Percentiles rank a stretch among this genome's conserved stretches.
phyloP scores from a whole-genome alignment of 1,140 invertebrate genomes.

The Thaumatotibia leucotreta region DNA sequence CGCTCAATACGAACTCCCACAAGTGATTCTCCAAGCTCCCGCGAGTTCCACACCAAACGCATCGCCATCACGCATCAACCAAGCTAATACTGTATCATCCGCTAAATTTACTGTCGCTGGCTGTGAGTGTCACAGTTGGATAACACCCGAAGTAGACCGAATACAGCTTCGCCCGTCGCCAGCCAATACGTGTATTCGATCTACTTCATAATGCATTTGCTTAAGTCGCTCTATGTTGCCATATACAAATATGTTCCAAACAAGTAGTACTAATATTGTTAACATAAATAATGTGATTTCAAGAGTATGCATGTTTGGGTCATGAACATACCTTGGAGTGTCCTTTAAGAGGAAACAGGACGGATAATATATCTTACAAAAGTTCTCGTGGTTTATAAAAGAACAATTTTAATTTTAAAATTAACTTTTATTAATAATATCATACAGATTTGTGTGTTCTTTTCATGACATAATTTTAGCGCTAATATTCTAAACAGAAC shows the following conservation, averaged over 20 bases:
- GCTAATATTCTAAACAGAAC: too few species aligned
- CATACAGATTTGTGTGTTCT: too few species aligned
- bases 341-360: too few species aligned
- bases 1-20: constrained; percentile 77
- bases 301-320: background rate
- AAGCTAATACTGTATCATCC: constrained; percentile 74
- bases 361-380: too few species aligned
- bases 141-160: constrained; percentile 47
- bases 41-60: constrained; percentile 79
- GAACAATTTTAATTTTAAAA: too few species aligned
- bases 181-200: constrained; percentile 33
- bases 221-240: constrained; percentile 48
- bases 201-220: constrained; percentile 48
- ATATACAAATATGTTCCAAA: constrained; percentile 13
- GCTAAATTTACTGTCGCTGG: constrained; percentile 80
- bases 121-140: constrained; percentile 83
- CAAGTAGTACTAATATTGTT: background rate
- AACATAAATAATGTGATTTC: too few species aligned
- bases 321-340: too few species aligned
- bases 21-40: constrained; percentile 85
- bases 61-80: constrained; percentile 78
- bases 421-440: too few species aligned
- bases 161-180: constrained; percentile 26
- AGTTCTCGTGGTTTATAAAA: too few species aligned
- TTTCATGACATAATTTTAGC: too few species aligned